phyloP scores from a whole-genome alignment of 2,797 vertebrate species.

The Peromyscus nudipes region DNA sequence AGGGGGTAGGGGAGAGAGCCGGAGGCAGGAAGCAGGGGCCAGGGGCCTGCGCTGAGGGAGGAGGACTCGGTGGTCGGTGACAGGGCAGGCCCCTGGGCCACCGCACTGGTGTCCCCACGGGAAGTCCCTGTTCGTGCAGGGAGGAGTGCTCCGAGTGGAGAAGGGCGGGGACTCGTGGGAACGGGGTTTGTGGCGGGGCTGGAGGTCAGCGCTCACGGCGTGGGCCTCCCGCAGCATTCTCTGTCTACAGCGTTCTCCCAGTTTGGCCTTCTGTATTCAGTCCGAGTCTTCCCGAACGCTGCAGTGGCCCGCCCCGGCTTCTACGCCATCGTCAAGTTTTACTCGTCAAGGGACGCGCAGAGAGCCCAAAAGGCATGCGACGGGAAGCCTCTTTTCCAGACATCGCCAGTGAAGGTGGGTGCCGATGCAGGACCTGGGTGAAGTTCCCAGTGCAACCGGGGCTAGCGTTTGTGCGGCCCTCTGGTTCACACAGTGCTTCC shows the following conservation, averaged over 20 bases:
- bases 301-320: constrained; percentile 87
- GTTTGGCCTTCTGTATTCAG: constrained; percentile 91
- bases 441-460: not conserved
- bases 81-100: not conserved
- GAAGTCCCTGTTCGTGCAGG: not conserved
- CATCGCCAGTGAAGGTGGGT: constrained; percentile 90
- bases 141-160: not conserved
- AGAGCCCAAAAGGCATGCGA: constrained; percentile 89
- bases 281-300: constrained; percentile 89
- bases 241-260: constrained; percentile 87
- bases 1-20: not conserved
- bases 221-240: constrained; percentile 83
- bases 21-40: not conserved
- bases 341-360: constrained; percentile 88
- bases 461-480: not conserved
- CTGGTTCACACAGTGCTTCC: not conserved
- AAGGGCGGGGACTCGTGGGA: not conserved
- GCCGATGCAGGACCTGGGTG: not conserved
- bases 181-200: no score
- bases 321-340: constrained; percentile 92
- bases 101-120: accelerated
- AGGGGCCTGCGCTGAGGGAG: not conserved
- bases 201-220: not conserved
- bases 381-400: constrained; percentile 89
- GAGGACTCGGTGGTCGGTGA: not conserved